phyloP scores from a whole-genome alignment of 2,113 vertebrate species.

The Zosterops lateralis region DNA sequence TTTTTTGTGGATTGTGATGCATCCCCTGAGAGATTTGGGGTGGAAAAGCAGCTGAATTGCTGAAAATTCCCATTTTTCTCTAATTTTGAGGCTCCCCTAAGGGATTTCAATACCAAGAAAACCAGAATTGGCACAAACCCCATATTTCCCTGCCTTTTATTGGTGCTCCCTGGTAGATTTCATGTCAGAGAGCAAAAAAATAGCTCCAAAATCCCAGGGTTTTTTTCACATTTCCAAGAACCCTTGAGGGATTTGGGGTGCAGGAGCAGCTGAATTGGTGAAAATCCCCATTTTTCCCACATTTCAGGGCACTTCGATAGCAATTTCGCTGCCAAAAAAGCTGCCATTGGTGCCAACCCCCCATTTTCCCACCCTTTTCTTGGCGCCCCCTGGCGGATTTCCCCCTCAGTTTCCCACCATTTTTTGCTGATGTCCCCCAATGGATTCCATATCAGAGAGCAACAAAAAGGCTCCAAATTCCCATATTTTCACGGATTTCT shows the following conservation, averaged over 20 bases:
- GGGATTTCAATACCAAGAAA: neutral
- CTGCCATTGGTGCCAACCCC: neutral
- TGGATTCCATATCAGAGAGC: neutral
- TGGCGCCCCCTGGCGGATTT: neutral
- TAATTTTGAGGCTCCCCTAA: no score
- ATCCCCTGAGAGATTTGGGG: neutral
- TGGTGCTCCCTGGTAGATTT: no score
- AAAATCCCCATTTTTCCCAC: neutral
- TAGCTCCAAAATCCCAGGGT: neutral
- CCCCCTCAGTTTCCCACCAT: neutral
- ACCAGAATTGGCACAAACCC: neutral
- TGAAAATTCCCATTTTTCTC: neutral
- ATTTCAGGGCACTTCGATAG: neutral
- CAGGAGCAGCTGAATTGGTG: no score
- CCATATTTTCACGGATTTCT: accelerated
- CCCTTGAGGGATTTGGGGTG: no score
- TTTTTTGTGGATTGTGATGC: neutral
- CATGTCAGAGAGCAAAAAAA: neutral
- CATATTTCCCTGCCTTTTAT: no score
- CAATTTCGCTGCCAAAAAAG: neutral
- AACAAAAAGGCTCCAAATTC: neutral
- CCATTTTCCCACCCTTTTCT: neutral
- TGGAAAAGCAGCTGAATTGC: neutral
- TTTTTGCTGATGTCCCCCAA: no score
- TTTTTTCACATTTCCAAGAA: neutral